Evolutionary conservation across 2,888 invertebrate species (phyloP).

Genomic region (Nowickia ferox): DNA sequence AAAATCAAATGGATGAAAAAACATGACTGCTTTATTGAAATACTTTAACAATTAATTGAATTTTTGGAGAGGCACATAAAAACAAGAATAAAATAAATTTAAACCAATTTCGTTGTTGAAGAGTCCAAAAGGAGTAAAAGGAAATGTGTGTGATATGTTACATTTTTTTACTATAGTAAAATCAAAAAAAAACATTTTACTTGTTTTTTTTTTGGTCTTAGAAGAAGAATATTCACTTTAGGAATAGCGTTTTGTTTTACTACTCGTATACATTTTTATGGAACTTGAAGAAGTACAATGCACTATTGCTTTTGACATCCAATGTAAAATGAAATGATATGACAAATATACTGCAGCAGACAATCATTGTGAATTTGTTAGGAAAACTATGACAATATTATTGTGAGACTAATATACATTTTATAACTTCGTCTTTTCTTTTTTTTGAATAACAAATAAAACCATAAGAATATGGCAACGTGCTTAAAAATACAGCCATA

Average conservation of each 20-base stretch:
- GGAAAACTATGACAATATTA: neutral
- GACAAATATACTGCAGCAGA: neutral
- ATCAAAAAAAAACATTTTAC: no score
- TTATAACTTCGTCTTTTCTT: slow-evolving; percentile 46
- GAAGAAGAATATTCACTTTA: neutral
- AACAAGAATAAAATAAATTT: neutral
- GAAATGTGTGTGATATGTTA: no score
- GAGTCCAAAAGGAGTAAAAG: no score
- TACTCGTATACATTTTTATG: neutral
- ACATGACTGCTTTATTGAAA: slow-evolving; percentile 32
- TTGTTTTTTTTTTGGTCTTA: neutral
- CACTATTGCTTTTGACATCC: slow-evolving; percentile 60
- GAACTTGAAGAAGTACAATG: slow-evolving; percentile 18
- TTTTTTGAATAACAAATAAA: neutral
- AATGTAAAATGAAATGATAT: neutral
- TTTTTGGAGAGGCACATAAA: slow-evolving; percentile 31
- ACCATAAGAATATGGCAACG: slow-evolving; percentile 5
- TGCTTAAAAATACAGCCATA: neutral
- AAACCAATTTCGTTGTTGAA: neutral
- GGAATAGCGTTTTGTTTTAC: neutral
- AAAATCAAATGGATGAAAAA: slow-evolving; percentile 18
- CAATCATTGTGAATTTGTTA: neutral
- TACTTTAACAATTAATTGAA: slow-evolving; percentile 60
- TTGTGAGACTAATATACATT: slow-evolving; percentile 51
- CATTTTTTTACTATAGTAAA: no score